A percentile compares a stretch with the other conserved stretches of the same genome.
phyloP scores from a whole-genome alignment of 2,113 vertebrate genomes.

The Grammomys dolichurus region DNA sequence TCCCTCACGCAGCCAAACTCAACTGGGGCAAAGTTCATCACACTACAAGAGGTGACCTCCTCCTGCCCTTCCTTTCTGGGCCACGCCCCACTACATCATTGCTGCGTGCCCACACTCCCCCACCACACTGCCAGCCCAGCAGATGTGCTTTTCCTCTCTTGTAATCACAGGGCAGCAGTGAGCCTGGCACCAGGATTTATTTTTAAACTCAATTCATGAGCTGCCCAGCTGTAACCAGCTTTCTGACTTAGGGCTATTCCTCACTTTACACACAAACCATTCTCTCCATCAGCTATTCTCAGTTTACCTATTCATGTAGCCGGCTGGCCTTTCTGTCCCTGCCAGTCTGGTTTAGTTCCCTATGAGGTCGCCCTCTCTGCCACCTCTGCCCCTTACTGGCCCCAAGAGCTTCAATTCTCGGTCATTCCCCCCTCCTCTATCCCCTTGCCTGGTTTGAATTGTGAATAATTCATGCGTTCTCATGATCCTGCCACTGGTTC shows the following conservation, averaged over 20 bases:
- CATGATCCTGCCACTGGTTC: slow-evolving; percentile 46
- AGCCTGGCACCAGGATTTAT: background rate
- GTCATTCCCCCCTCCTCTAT: background rate
- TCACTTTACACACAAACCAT: background rate
- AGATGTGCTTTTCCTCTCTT: background rate
- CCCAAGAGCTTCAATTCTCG: slow-evolving; percentile 9
- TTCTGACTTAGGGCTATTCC: background rate
- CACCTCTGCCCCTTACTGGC: background rate
- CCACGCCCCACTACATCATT: too few species aligned
- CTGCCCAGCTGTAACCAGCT: background rate
- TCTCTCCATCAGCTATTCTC: background rate
- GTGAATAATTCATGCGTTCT: slow-evolving; percentile 77
- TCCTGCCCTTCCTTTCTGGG: background rate
- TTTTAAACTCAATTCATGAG: slow-evolving; percentile 37
- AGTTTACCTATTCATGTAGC: background rate
- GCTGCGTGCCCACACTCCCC: rapidly evolving
- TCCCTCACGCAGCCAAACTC: background rate
- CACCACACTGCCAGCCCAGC: background rate
- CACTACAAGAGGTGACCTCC: background rate
- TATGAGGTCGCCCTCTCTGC: rapidly evolving
- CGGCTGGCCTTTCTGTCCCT: background rate
- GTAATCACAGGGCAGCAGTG: background rate
- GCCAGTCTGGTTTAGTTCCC: background rate
- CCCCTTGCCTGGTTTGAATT: background rate
- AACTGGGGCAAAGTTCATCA: too few species aligned